Conservation (phyloP, 2,113 vertebrate genomes). For the Chloebia gouldiae region DNA sequence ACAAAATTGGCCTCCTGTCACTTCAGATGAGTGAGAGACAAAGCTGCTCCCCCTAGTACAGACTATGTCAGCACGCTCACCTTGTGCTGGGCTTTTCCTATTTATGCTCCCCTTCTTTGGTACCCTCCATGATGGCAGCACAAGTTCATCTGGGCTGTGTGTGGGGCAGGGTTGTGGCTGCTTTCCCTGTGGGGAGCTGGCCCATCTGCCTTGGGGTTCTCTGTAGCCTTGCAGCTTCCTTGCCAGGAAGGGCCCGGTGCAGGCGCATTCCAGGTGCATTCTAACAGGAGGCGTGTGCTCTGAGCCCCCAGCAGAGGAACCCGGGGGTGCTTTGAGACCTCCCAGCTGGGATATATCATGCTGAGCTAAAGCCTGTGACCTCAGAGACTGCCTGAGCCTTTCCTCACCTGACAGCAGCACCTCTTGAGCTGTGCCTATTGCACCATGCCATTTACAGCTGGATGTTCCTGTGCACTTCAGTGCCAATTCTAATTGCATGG, state of each 20-base stretch:
- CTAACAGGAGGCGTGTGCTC: not conserved
- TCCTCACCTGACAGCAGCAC: not conserved
- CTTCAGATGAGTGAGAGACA: not conserved
- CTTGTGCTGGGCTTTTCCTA: accelerated
- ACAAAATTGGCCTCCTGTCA: not conserved
- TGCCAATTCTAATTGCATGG: not conserved
- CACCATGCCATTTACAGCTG: not conserved
- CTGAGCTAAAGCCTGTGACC: not conserved
- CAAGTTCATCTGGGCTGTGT: not conserved
- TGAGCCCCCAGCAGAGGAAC: not conserved
- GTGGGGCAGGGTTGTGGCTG: too few species aligned
- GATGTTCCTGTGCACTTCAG: not conserved
- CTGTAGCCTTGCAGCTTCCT: not conserved
- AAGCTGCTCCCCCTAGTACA: not conserved
- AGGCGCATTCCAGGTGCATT: too few species aligned
- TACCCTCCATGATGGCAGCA: not conserved
- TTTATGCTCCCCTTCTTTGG: not conserved
- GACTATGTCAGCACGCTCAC: not conserved
- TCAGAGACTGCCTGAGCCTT: not conserved
- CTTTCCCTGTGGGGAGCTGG: not conserved
- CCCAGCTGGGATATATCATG: accelerated
- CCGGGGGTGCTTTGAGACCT: not conserved
- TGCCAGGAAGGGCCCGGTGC: accelerated
- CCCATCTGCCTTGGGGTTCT: not conserved
- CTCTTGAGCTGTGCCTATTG: not conserved